Conservation (phyloP, 2,113 vertebrate genomes). For the Platycercus adscitus region DNA sequence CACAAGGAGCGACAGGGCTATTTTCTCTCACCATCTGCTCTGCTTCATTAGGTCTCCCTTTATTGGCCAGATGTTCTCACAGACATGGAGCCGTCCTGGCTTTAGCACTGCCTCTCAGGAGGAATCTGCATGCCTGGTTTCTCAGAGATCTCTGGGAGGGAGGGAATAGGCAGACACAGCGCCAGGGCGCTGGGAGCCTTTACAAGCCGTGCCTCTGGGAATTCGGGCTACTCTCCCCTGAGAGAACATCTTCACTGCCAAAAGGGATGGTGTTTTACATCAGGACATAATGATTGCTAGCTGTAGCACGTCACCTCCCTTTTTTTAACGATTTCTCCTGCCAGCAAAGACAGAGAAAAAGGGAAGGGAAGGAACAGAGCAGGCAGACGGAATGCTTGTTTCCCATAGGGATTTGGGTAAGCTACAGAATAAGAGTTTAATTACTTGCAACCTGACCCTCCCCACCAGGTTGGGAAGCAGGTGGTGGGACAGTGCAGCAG, state of each 20-base stretch:
- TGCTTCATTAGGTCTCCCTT: background rate
- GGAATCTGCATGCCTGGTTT: background rate
- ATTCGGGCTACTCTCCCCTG: background rate
- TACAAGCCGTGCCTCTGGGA: background rate
- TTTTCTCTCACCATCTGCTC: conserved; percentile 48
- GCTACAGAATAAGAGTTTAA: background rate
- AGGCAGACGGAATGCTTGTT: background rate
- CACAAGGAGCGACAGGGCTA: background rate
- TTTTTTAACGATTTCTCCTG: background rate
- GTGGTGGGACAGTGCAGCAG: fast-evolving
- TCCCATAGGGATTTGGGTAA: background rate
- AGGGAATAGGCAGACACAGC: background rate
- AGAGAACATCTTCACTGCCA: background rate
- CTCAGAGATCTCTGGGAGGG: background rate
- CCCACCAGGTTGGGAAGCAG: fast-evolving
- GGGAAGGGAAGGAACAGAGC: background rate
- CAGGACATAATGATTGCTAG: background rate
- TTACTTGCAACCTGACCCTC: background rate
- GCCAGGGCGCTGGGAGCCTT: background rate
- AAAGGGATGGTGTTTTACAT: background rate
- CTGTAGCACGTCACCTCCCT: background rate
- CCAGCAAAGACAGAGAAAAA: background rate
- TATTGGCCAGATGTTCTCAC: background rate
- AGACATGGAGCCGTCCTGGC: background rate
- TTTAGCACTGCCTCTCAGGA: background rate